Conservation (phyloP, 1,140 invertebrate genomes). For the Drosophila lacteicornis region DNA sequence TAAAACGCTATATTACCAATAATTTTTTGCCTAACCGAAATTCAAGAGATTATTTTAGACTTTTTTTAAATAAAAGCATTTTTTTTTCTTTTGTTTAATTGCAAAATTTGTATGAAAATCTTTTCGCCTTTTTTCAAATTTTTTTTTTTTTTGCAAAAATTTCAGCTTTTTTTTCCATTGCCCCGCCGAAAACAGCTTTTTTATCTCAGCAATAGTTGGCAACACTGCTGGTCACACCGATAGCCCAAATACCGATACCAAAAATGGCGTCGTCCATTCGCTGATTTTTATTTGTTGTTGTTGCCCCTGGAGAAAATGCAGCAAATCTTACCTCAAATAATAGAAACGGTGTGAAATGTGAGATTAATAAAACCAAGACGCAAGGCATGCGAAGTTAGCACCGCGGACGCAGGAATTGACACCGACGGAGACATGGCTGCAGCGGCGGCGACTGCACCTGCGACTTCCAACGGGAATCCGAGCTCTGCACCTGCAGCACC, state of each 20-base stretch:
- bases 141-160: too few relatives aligned
- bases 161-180: too few relatives aligned
- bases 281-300: conserved; percentile 45
- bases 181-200: too few relatives aligned
- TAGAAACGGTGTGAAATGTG: conserved; percentile 54
- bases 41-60: too few relatives aligned
- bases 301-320: conserved; percentile 43
- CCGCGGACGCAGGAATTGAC: conserved; percentile 16
- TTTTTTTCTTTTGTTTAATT: too few relatives aligned
- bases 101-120: too few relatives aligned
- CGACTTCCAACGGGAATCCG: conserved; percentile 43
- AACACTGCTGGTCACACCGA: background rate
- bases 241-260: conserved; percentile 50
- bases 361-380: conserved; percentile 29
- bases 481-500: conserved; percentile 53
- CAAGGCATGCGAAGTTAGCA: conserved; percentile 43
- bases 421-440: conserved; percentile 58
- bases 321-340: conserved; percentile 36
- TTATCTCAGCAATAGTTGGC: too few relatives aligned
- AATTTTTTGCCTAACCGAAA: too few relatives aligned
- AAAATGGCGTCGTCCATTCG: conserved; percentile 67
- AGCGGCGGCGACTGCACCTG: conserved; percentile 52
- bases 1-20: too few relatives aligned
- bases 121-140: too few relatives aligned
- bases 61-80: too few relatives aligned